A percentile compares a stretch with the other conserved stretches of the same genome.
Conservation (phyloP, 1,140 invertebrate species). For the Hermetia illucens region DNA sequence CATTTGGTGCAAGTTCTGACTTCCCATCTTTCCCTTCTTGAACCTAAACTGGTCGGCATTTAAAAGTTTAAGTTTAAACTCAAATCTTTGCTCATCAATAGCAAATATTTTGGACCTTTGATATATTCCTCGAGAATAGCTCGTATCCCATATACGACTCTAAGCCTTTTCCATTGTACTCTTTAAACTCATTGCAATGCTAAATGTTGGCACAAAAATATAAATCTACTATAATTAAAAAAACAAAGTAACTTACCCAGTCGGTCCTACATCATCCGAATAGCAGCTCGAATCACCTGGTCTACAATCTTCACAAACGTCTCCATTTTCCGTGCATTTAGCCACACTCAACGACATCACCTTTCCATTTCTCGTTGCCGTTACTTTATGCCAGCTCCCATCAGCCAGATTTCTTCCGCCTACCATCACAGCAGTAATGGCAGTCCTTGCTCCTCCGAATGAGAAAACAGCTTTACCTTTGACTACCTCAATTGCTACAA, state of each 20-base stretch:
- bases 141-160: too few relatives aligned
- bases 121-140: too few relatives aligned
- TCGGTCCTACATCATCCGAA: conserved; percentile 66
- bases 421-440: conserved; percentile 63
- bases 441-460: conserved; percentile 73
- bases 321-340: conserved; percentile 67
- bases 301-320: conserved; percentile 69
- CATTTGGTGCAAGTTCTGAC: too few relatives aligned
- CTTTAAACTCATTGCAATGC: too few relatives aligned
- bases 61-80: too few relatives aligned
- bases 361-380: conserved; percentile 74
- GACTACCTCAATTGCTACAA: conserved; percentile 78
- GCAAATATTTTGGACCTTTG: too few relatives aligned
- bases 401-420: conserved; percentile 53
- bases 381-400: conserved; percentile 83
- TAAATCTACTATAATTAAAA: not conserved
- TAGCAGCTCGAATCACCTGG: conserved; percentile 69
- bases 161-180: too few relatives aligned
- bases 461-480: conserved; percentile 73
- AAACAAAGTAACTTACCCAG: conserved; percentile 46
- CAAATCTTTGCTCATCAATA: too few relatives aligned
- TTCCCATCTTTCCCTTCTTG: too few relatives aligned
- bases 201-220: too few relatives aligned
- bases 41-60: too few relatives aligned
- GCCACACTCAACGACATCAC: conserved; percentile 72